Base-by-base conservation (phyloP, 2,113 vertebrate species). In the Saguinus imperator region DNA sequence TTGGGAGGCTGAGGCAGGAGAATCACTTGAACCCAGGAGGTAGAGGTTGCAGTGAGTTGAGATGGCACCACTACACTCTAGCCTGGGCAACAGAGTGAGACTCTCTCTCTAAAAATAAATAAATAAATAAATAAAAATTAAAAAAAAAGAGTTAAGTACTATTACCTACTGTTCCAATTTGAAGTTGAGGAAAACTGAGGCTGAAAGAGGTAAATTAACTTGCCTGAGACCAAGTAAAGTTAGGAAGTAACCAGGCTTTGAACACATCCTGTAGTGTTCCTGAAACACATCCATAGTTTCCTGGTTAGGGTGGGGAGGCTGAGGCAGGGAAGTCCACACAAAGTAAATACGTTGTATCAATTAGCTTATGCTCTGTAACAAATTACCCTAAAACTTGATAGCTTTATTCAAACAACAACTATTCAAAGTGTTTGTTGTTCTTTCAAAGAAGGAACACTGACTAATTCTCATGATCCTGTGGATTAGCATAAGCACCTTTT, bases 161-260 rank as follows among this genome's bases (percentile, higher is more conserved):
- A 1, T 75, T 87, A 92, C 11, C 27, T 43, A 40, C 9, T 52
- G 16, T 86, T 68, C 64, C n/a, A 43, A 35, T 61, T 89, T 82
- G 94, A 81, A 92, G 79, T 80, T 55, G 35, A 86, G 68, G 73
- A 82, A 96, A 91, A 86, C 8, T 5, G 23, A 90, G 66, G 20
- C 50, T 89, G 14, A 77, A 57, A 43, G 61, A 90, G 37, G 52
- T 80, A 37, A 84, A 77, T 58, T 83, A 96, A 93, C 55, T 80
- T 92, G 32, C 52, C 70, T 23, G 5, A 73, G 43, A 40, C 80
- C 21, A 91, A 43, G 11, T 35, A 61, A 83, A 18, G 14, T 79
- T 84, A 73, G 64, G 79, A 85, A 61, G 40, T 68, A 57, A 57
- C n/a, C 86, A 85, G n/a, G 20, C 20, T 82, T 95, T 81, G 77